These are phyloP conservation scores for Premnoplex brunnescens DNA, from an alignment of 2,797 vertebrate species.

Conservation along the genomic window DNA sequence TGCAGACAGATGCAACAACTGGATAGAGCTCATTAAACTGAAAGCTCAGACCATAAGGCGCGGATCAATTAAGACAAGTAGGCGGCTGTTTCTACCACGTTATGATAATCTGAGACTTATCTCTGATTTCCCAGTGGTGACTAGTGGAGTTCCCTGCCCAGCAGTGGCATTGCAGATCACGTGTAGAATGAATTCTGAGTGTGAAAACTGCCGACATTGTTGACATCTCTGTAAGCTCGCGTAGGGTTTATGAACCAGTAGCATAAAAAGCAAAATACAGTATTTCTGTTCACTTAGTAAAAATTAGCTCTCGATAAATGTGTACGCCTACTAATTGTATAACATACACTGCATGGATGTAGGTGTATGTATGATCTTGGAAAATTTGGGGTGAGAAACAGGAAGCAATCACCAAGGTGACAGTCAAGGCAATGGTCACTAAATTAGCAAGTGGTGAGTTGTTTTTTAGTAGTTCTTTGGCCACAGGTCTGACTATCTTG, in stretches of 20 bases:
- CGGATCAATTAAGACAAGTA: slow-evolving; percentile 99
- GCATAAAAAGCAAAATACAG: neutral
- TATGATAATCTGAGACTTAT: slow-evolving; percentile 83
- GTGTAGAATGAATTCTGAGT: slow-evolving; percentile 71
- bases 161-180: slow-evolving; percentile 68
- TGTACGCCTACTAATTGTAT: slow-evolving; percentile 57
- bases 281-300: slow-evolving; percentile 45
- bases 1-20: slow-evolving; percentile 99
- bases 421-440: slow-evolving; percentile 66
- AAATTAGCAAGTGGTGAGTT: slow-evolving; percentile 69
- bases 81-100: slow-evolving; percentile 93
- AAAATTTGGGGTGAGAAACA: slow-evolving; percentile 61
- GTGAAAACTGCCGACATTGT: slow-evolving; percentile 82
- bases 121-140: slow-evolving; percentile 82
- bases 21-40: slow-evolving; percentile 99
- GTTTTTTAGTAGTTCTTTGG: slow-evolving; percentile 62
- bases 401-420: slow-evolving; percentile 63
- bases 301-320: slow-evolving; percentile 31
- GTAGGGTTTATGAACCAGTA: neutral
- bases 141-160: slow-evolving; percentile 79
- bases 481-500: slow-evolving; percentile 61
- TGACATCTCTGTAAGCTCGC: slow-evolving; percentile 4
- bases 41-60: slow-evolving; percentile 99
- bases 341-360: slow-evolving; percentile 66
- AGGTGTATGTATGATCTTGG: slow-evolving; percentile 67